A percentile compares a stretch with the other conserved stretches of the same genome.
These are phyloP conservation scores for Agrochola lychnidis DNA, from an alignment of 2,888 invertebrate genomes.

Conservation along the genomic window DNA sequence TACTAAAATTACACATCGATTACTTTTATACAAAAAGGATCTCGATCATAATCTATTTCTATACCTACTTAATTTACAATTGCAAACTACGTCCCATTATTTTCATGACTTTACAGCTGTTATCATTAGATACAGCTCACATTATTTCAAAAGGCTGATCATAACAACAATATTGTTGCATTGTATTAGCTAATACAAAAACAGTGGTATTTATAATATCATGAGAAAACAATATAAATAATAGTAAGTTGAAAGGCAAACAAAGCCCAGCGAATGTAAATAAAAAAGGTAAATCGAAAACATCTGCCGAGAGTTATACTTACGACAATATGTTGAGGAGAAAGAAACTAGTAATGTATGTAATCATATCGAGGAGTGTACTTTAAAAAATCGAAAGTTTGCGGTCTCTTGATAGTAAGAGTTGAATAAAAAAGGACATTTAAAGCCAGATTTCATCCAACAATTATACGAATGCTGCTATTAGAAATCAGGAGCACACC, in stretches of 20 bases:
- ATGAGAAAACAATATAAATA: constrained; percentile 46
- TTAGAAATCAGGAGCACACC: constrained; percentile 87
- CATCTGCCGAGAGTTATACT: constrained; percentile 63
- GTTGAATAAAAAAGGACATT: constrained; percentile 75
- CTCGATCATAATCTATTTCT: neutral
- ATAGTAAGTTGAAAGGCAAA: constrained; percentile 48
- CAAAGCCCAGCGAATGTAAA: constrained; percentile 45
- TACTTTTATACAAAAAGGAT: neutral
- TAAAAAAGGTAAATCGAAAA: constrained; percentile 57
- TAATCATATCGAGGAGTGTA: constrained; percentile 59
- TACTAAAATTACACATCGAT: neutral
- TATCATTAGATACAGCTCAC: neutral
- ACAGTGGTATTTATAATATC: constrained; percentile 10
- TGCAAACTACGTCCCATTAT: neutral
- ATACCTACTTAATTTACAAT: neutral
- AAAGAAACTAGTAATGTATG: constrained; percentile 53
- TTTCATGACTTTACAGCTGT: constrained; percentile 5
- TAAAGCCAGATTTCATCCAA: constrained; percentile 76
- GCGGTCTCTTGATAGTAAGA: constrained; percentile 77
- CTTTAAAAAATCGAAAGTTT: constrained; percentile 83
- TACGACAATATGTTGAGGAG: constrained; percentile 47
- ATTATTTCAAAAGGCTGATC: constrained; percentile 21
- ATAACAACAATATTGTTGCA: constrained; percentile 19
- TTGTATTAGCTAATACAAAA: constrained; percentile 4
- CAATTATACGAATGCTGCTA: constrained; percentile 82